These are phyloP conservation scores for Saturnia japonica DNA, from an alignment of 2,888 invertebrate genomes.

Conservation along the genomic window DNA sequence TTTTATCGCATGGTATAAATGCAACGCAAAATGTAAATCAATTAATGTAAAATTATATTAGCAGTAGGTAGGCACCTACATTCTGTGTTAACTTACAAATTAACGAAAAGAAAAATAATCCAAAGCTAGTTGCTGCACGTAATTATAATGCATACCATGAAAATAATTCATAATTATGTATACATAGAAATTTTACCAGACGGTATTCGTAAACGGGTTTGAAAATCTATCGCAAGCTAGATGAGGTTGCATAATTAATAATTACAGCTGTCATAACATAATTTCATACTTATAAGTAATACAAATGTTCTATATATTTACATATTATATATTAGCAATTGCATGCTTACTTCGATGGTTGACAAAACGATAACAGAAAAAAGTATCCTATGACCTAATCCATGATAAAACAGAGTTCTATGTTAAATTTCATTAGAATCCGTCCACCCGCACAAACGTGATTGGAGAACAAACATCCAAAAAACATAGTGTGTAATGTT, in stretches of 20 bases:
- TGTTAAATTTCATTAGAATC: no score
- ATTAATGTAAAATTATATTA: no score
- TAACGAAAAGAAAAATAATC: not conserved
- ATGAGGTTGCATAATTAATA: not conserved
- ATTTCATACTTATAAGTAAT: not conserved
- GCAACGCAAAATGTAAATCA: not conserved
- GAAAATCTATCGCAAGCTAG: not conserved
- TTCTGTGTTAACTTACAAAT: constrained; percentile 8
- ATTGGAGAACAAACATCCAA: no score
- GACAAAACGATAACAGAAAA: no score
- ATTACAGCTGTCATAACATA: not conserved
- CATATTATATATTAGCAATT: not conserved
- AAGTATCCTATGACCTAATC: no score
- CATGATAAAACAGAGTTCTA: no score
- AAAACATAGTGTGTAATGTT: no score
- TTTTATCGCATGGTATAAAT: not conserved
- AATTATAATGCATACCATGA: not conserved
- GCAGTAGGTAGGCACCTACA: no score
- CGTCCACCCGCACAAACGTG: no score
- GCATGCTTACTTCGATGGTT: no score
- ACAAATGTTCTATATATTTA: not conserved
- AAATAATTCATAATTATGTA: not conserved
- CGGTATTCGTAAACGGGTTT: not conserved
- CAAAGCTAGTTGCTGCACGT: not conserved
- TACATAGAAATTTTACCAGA: not conserved